Evolutionary conservation across 2,888 invertebrate species (phyloP).

Genomic region (Azorinus chamasolen): DNA sequence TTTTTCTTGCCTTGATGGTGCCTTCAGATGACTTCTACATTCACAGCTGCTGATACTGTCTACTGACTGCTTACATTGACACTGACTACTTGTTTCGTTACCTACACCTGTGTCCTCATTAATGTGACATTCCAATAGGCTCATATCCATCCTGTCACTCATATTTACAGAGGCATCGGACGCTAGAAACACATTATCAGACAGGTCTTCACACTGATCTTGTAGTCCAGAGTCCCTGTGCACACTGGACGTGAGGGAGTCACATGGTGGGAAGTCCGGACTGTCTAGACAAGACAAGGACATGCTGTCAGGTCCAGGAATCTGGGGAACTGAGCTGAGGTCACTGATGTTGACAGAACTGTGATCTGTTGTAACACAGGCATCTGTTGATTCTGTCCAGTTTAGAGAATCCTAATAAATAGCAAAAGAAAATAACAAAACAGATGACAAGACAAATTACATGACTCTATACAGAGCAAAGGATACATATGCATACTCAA

Average conservation of each 20-base stretch:
- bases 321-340: constrained; percentile 15
- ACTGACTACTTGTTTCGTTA: too few species aligned
- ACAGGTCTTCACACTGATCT: background rate
- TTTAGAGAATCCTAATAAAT: constrained; percentile 77
- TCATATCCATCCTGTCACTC: too few species aligned
- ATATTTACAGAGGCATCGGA: too few species aligned
- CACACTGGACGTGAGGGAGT: constrained; percentile 14
- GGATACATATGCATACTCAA: too few species aligned
- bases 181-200: constrained; percentile 6
- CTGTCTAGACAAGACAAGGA: constrained; percentile 8
- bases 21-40: constrained; percentile 72
- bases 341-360: constrained; percentile 20
- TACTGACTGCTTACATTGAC: too few species aligned
- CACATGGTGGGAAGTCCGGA: background rate
- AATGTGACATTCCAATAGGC: too few species aligned
- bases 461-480: too few species aligned
- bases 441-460: too few species aligned
- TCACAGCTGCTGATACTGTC: constrained; percentile 9
- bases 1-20: constrained; percentile 73
- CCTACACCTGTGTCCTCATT: too few species aligned
- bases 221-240: background rate
- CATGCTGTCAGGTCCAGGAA: constrained; percentile 16
- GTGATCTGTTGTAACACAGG: constrained; percentile 37
- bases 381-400: constrained; percentile 68
- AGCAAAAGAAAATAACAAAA: too few species aligned